Evolutionary conservation across 2,888 invertebrate genomes (phyloP), one percentile per base, ranked within the genome.

Genomic region (Eupsilia transversa): DNA sequence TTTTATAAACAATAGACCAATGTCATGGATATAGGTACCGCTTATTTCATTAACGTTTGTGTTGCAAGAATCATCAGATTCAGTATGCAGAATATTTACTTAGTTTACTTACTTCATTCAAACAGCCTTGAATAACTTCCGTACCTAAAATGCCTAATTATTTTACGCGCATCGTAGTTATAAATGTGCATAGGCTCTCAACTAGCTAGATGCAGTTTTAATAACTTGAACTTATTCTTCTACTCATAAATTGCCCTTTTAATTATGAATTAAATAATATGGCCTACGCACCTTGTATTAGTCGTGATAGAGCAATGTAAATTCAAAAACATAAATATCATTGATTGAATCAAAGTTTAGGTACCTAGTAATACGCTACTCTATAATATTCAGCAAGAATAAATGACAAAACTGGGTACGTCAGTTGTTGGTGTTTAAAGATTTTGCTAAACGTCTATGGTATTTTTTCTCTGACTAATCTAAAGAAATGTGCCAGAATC

Each of bases 51-150:
- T 20, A 1, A 59, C 33, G 33, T 59, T 43, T 60, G n/a, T 17
- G 20, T 33, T 38, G 23, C 59, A 52, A 59, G 17, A n/a, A 56
- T 10, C 2, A 46, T 54, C 9, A 54, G 38, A 30, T 17, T 71
- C 23, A 17, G 23, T 7, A 49, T 56, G 38, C 23, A 27, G 7
- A 33, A 74, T 75, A 80, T 46, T 43, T 52, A 63, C 30, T 46
- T 43, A 63, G 71, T 67, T 82, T n/a, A n/a, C n/a, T n/a, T n/a
- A n/a, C n/a, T 77, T 82, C 64, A 60, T 43, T 17, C 5, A 78
- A 68, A 67, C 10, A 60, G 30, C 80, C 68, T 72, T 57, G 49
- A 69, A 63, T 60, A 52, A 60, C 27, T 57, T 69, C 52, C 46
- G 27, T 43, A 59, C 14, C 14, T 70, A 10, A n/a, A 64, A 68